These are phyloP conservation scores for Zophobas atratus DNA, from an alignment of 1,140 invertebrate species.

Conservation along the genomic window DNA sequence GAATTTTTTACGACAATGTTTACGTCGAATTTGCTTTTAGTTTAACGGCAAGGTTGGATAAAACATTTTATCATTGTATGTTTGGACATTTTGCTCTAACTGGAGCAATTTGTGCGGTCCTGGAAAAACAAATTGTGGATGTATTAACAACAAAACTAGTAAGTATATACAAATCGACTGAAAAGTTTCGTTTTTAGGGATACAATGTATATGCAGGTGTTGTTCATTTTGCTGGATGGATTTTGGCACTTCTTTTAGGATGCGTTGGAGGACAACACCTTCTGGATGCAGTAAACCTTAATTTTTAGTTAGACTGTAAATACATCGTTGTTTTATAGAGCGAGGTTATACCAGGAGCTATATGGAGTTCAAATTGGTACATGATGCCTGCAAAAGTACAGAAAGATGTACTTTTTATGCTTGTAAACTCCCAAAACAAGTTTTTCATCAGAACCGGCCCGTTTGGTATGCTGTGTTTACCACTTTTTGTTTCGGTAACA, in stretches of 20 bases:
- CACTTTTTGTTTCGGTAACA: conserved; percentile 2
- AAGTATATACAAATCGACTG: neutral
- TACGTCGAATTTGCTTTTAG: neutral
- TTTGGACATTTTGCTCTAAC: conserved; percentile 12
- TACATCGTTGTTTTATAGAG: neutral
- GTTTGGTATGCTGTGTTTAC: neutral
- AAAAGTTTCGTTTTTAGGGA: neutral
- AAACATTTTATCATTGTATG: conserved; percentile 11
- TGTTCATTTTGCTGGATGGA: neutral
- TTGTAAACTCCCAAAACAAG: neutral
- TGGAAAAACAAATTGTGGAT: conserved; percentile 7
- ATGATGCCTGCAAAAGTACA: neutral
- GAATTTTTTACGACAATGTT: neutral
- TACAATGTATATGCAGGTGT: neutral
- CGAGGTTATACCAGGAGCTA: neutral
- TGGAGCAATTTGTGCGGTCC: neutral
- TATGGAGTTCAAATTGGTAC: conserved; percentile 9
- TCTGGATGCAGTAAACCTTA: neutral
- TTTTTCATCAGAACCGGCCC: neutral
- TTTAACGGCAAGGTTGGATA: conserved; percentile 3
- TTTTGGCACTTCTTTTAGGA: conserved; percentile 4
- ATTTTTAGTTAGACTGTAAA: neutral
- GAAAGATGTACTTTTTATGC: neutral
- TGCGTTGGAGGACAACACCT: conserved; percentile 19
- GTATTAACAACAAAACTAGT: neutral